A percentile compares a stretch with the other conserved stretches of the same genome.
Evolutionary conservation across 30 jellyfish, hydroid and myxozoan genomes (phyloP).

Genomic region (Turritopsis rubra): DNA sequence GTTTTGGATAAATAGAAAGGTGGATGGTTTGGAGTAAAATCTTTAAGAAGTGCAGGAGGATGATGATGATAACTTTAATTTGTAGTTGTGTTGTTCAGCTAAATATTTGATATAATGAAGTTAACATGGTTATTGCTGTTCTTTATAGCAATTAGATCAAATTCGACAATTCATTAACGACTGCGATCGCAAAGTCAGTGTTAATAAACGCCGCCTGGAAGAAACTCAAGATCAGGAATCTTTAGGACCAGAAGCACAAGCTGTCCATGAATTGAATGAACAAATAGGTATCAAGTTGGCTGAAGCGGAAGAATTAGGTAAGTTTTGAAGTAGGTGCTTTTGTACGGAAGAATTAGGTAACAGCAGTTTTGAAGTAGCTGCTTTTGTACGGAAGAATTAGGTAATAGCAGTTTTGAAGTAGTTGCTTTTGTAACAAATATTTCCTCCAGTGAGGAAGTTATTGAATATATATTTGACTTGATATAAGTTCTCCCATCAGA

Average conservation of each 20-base stretch:
- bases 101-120: neutral
- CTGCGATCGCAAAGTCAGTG: conserved; percentile 92
- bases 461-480: no score
- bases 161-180: conserved; percentile 73
- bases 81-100: no score
- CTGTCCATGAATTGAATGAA: conserved; percentile 93
- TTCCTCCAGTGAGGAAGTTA: no score
- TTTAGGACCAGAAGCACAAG: conserved; percentile 67
- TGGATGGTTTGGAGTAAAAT: no score
- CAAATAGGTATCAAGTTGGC: conserved; percentile 88
- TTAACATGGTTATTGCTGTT: neutral
- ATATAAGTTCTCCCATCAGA: neutral
- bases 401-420: no score
- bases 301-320: conserved; percentile 85
- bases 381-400: no score
- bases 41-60: no score
- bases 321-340: neutral
- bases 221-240: conserved; percentile 81
- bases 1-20: no score
- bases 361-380: no score
- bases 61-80: no score
- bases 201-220: conserved; percentile 79
- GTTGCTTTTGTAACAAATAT: no score
- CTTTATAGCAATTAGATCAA: conserved; percentile 81
- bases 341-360: no score